Conservation (phyloP, 2,797 vertebrate genomes). For the Pteropus rufus region DNA sequence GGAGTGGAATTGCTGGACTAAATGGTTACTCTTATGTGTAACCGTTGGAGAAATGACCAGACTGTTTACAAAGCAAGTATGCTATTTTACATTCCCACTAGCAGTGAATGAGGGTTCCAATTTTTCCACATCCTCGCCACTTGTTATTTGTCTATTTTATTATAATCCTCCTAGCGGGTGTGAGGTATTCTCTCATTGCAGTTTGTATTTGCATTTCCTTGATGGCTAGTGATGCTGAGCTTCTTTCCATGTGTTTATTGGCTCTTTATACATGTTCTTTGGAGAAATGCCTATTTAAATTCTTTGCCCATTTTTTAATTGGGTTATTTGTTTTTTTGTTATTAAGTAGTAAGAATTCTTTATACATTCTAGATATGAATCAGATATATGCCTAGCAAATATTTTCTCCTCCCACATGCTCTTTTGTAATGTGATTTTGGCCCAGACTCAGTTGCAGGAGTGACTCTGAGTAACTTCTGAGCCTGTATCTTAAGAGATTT, state of each 20-base stretch:
- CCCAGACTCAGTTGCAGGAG: not conserved
- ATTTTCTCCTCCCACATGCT: not conserved
- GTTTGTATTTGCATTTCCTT: constrained; percentile 4
- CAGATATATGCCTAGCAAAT: not conserved
- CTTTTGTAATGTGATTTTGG: not conserved
- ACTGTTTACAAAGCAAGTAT: not conserved
- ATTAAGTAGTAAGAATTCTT: not conserved
- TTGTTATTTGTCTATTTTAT: not conserved
- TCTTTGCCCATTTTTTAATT: not conserved
- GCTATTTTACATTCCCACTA: not conserved
- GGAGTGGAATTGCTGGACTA: not conserved
- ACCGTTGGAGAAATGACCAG: not conserved
- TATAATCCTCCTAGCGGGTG: not conserved
- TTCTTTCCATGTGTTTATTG: not conserved
- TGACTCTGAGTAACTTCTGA: not conserved
- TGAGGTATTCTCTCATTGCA: not conserved
- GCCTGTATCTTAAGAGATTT: not conserved
- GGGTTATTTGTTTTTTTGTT: not conserved
- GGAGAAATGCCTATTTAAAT: not conserved
- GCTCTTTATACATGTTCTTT: not conserved
- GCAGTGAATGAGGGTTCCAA: not conserved
- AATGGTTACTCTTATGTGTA: not conserved
- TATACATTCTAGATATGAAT: not conserved
- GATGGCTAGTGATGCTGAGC: not conserved
- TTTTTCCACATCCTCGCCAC: not conserved